These are phyloP conservation scores for Conus canariensis DNA, from an alignment of 2,888 invertebrate genomes.

Conservation along the genomic window DNA sequence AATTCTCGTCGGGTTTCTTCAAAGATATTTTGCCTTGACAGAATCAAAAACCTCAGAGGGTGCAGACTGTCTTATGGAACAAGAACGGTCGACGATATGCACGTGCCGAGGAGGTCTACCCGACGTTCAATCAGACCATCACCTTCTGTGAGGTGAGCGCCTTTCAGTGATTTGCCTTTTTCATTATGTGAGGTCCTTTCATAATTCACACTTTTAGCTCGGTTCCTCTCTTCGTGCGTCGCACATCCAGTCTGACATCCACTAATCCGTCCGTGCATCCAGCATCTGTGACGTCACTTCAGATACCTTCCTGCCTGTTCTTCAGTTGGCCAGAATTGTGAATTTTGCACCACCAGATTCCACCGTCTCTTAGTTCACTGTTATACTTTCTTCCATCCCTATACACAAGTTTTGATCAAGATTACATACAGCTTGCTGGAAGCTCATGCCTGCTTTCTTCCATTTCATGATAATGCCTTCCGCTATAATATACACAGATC, in stretches of 20 bases:
- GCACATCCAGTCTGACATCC: not conserved
- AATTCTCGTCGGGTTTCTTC: too few relatives aligned
- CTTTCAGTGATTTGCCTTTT: not conserved
- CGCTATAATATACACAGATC: too few relatives aligned
- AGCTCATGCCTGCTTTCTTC: too few relatives aligned
- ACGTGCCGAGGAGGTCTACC: conserved; percentile 59
- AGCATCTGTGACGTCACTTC: not conserved
- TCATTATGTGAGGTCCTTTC: not conserved
- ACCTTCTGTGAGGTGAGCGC: conserved; percentile 70
- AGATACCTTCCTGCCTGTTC: not conserved
- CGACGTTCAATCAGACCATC: conserved; percentile 68
- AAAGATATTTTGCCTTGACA: not conserved
- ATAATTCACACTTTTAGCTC: not conserved
- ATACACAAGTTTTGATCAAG: too few relatives aligned
- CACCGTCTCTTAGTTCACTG: too few relatives aligned
- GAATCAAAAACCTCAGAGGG: conserved; percentile 54
- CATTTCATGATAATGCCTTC: too few relatives aligned
- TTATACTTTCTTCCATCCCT: too few relatives aligned
- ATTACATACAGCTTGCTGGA: too few relatives aligned
- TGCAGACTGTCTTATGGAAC: conserved; percentile 64
- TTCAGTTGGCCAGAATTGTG: too few relatives aligned
- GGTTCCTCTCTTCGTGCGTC: not conserved
- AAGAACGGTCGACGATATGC: conserved; percentile 64
- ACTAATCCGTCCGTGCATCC: not conserved
- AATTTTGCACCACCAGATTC: too few relatives aligned